phyloP scores from a whole-genome alignment of 2,888 invertebrate genomes.

The Harmothoe impar region DNA sequence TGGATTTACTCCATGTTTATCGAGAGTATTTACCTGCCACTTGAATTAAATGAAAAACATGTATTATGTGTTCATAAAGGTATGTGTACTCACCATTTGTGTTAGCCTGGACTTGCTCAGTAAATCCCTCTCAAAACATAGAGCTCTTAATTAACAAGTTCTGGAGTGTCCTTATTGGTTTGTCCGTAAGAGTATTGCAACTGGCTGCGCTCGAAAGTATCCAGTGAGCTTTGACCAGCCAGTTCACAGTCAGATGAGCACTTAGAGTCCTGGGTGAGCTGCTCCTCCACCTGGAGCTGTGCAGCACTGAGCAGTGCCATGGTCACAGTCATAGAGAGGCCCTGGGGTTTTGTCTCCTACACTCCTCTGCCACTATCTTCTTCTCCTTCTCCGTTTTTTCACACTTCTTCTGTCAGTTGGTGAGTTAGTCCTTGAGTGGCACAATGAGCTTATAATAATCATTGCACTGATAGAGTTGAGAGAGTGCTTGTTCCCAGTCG shows the following conservation, averaged over 20 bases:
- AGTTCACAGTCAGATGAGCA: slow-evolving; percentile 33
- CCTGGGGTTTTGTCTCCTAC: slow-evolving; percentile 91
- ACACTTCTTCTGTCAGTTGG: slow-evolving; percentile 88
- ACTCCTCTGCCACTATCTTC: slow-evolving; percentile 86
- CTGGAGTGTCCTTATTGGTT: slow-evolving; percentile 87
- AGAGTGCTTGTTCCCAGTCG: slow-evolving; percentile 92
- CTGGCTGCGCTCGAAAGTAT: slow-evolving; percentile 18
- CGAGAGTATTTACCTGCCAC: too few relatives aligned
- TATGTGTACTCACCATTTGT: slow-evolving; percentile 84
- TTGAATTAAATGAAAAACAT: too few relatives aligned
- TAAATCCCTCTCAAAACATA: slow-evolving; percentile 92
- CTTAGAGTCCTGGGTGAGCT: slow-evolving; percentile 15
- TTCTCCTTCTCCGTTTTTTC: slow-evolving; percentile 89
- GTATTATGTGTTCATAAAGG: background rate
- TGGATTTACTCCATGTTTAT: too few relatives aligned
- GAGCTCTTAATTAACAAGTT: slow-evolving; percentile 86
- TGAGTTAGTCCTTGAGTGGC: slow-evolving; percentile 94
- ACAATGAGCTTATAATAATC: slow-evolving; percentile 95
- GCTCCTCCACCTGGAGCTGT: slow-evolving; percentile 23
- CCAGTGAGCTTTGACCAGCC: background rate
- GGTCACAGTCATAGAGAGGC: slow-evolving; percentile 91
- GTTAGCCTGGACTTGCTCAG: slow-evolving; percentile 93
- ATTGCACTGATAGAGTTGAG: slow-evolving; percentile 91
- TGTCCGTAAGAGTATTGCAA: slow-evolving; percentile 72
- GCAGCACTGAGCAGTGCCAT: slow-evolving; percentile 86